phyloP scores from a whole-genome alignment of 2,888 invertebrate species.

The Cabera pusaria region DNA sequence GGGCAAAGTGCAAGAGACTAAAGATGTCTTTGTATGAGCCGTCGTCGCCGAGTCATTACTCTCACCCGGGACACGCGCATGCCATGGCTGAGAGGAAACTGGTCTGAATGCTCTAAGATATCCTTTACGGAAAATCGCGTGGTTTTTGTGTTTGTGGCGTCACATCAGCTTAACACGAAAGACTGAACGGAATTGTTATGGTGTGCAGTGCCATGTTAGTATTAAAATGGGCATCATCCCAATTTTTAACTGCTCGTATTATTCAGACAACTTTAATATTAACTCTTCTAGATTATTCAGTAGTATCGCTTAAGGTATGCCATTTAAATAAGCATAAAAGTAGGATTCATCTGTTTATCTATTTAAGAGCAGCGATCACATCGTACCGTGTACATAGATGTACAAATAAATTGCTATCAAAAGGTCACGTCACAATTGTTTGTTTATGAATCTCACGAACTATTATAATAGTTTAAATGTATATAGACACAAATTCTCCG shows the following conservation, averaged over 20 bases:
- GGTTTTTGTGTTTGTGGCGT: slow-evolving; percentile 41
- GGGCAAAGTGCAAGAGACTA: slow-evolving; percentile 98
- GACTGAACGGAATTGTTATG: slow-evolving; percentile 76
- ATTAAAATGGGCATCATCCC: slow-evolving; percentile 54
- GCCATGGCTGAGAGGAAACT: slow-evolving; percentile 80
- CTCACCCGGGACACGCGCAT: slow-evolving; percentile 79
- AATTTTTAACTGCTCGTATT: slow-evolving; percentile 54
- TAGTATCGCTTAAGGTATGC: slow-evolving; percentile 46
- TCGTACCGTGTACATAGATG: slow-evolving; percentile 53
- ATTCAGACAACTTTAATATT: slow-evolving; percentile 52
- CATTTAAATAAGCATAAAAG: slow-evolving; percentile 27
- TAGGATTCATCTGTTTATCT: slow-evolving; percentile 33
- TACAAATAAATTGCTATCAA: slow-evolving; percentile 50
- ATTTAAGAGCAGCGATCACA: slow-evolving; percentile 47
- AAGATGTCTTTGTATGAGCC: slow-evolving; percentile 94
- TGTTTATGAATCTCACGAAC: slow-evolving; percentile 68
- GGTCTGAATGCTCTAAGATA: slow-evolving; percentile 48
- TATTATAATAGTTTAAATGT: slow-evolving; percentile 50
- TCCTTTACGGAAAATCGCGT: slow-evolving; percentile 3
- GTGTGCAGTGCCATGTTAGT: slow-evolving; percentile 80
- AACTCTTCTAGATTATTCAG: slow-evolving; percentile 44
- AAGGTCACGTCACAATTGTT: slow-evolving; percentile 50
- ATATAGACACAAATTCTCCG: slow-evolving; percentile 59
- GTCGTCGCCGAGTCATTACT: slow-evolving; percentile 85
- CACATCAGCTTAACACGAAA: slow-evolving; percentile 55